Evolutionary conservation across 2,797 vertebrate genomes (phyloP).

Genomic region (Lutjanus argentimaculatus): DNA sequence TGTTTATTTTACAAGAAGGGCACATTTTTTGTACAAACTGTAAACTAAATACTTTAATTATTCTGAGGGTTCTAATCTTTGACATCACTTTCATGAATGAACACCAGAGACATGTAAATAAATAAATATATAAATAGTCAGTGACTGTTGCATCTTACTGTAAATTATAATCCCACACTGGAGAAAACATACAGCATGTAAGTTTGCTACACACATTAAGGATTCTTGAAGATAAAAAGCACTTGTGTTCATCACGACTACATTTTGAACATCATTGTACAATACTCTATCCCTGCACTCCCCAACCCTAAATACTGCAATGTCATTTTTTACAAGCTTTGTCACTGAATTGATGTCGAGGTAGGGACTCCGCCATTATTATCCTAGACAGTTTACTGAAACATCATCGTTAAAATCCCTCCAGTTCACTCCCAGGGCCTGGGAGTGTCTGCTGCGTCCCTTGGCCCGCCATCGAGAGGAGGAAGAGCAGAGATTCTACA

Average conservation of each 20-base stretch:
- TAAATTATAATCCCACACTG: constrained; percentile 76
- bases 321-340: constrained; percentile 60
- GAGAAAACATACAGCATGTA: constrained; percentile 80
- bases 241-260: constrained; percentile 88
- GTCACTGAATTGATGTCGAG: constrained; percentile 64
- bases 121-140: constrained; percentile 76
- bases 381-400: constrained; percentile 50
- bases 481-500: constrained; percentile 36
- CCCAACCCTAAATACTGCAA: constrained; percentile 67
- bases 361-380: constrained; percentile 63
- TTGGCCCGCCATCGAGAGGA: constrained; percentile 1
- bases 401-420: constrained; percentile 31
- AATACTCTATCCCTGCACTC: constrained; percentile 77
- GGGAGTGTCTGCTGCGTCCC: constrained; percentile 30
- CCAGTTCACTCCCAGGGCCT: constrained; percentile 35
- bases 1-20: constrained; percentile 87
- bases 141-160: constrained; percentile 55
- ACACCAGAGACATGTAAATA: constrained; percentile 81
- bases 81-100: constrained; percentile 81
- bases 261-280: constrained; percentile 86
- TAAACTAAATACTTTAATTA: constrained; percentile 84
- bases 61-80: constrained; percentile 78
- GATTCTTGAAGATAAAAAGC: constrained; percentile 85
- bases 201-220: constrained; percentile 82
- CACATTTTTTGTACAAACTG: constrained; percentile 83